Percentiles rank a stretch among this genome's conserved stretches.
These are phyloP conservation scores for Drosophila neocordata DNA, from an alignment of 1,140 invertebrate species.

Conservation along the genomic window DNA sequence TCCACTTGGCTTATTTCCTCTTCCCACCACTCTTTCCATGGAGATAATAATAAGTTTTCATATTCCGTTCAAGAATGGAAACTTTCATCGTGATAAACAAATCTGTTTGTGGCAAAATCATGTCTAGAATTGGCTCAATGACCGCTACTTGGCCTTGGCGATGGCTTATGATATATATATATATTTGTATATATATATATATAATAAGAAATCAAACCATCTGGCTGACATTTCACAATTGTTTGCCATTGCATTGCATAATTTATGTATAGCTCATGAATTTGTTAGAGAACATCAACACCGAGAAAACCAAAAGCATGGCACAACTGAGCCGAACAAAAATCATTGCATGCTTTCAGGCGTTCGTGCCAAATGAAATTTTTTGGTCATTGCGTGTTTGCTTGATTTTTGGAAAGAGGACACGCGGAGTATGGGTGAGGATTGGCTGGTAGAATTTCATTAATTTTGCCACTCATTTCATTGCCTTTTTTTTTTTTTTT, in stretches of 20 bases:
- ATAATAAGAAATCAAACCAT: conserved; percentile 27
- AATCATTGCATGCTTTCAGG: conserved; percentile 30
- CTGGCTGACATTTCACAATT: conserved; percentile 39
- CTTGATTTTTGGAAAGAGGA: not conserved
- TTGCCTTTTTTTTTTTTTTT: conserved; percentile 14
- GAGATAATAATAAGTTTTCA: conserved; percentile 63
- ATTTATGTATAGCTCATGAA: conserved; percentile 41
- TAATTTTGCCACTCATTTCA: conserved; percentile 45
- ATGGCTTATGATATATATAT: not conserved
- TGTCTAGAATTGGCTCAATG: not conserved
- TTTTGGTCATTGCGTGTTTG: conserved; percentile 33
- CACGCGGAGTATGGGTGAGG: not conserved
- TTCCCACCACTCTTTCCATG: not conserved
- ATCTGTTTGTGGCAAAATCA: conserved; percentile 30
- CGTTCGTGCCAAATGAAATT: conserved; percentile 17
- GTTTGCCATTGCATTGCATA: conserved; percentile 43
- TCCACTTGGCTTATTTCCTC: conserved; percentile 19
- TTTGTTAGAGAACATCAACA: conserved; percentile 12
- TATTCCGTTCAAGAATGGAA: conserved; percentile 38
- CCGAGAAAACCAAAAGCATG: not conserved
- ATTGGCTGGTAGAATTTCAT: conserved; percentile 6
- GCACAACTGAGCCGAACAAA: not conserved
- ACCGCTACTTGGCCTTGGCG: not conserved
- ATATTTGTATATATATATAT: not conserved
- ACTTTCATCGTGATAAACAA: conserved; percentile 36